Evolutionary conservation across 2,888 invertebrate genomes (phyloP), one percentile per base, ranked within the genome.

Genomic region (Trimorus sp.): DNA sequence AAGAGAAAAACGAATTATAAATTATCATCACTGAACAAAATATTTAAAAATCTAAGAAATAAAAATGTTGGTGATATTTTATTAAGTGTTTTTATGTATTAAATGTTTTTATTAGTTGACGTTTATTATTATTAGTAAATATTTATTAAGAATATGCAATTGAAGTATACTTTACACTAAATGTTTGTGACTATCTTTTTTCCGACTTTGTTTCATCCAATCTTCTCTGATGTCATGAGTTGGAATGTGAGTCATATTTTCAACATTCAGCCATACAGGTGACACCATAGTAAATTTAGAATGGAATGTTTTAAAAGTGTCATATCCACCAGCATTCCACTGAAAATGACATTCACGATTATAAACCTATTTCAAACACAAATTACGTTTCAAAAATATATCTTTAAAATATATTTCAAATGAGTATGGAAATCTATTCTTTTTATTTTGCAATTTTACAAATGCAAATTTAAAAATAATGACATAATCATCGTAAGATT

Each of bases 281-380:
- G 98, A 97, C 36, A 99, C 94, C 88, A 96, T 96, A 65, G 96
- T 95, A 87, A 99, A 97, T 92, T 99, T 99, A 54, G 95, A 94
- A 9, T 95, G 96, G 93, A 98, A 98, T 71, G 93, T 94, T 92
- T 98, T 98, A 0, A 98, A 97, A 62, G 98, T 94, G 92, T 98
- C 97, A 92, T 98, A 98, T 0, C 99, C 99, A 92, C 96, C 97
- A 84, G 94, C 95, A 90, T 99, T 98, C 99, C 99, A 99, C 98
- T 98, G 90, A 83, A 93, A 93, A 85, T 54, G 0, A 14, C 11
- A 26, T 26, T 1, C 4, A 4, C 4, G 1, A 26, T 26, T 26
- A 26, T 26, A 26, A 26, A 26, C 1, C 26, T 26, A 26, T 26
- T 26, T 26, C n/a, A n/a, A n/a, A n/a, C n/a, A n/a, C n/a, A n/a